A percentile compares a stretch with the other conserved stretches of the same genome.
These are phyloP conservation scores for Spongia lamella DNA, from an alignment of 37 sponge, comb jelly and placozoan species.

Conservation along the genomic window DNA sequence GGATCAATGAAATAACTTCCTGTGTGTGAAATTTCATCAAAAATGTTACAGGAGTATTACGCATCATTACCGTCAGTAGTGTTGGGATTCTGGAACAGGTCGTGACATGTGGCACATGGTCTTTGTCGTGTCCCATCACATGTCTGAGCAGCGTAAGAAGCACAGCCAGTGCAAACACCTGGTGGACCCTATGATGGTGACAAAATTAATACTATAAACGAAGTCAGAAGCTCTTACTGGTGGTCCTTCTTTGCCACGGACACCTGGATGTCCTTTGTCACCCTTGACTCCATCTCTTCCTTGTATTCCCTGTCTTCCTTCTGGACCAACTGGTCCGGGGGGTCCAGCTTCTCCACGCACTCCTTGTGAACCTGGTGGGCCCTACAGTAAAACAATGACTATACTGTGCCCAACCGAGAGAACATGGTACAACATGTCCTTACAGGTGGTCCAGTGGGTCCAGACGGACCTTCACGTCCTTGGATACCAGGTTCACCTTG, in stretches of 20 bases:
- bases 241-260: conserved; percentile 8
- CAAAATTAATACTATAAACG: too few species aligned
- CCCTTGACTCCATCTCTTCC: conserved; percentile 42
- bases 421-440: too few species aligned
- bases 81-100: conserved; percentile 16
- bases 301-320: conserved; percentile 32
- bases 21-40: too few species aligned
- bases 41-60: too few species aligned
- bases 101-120: conserved; percentile 48
- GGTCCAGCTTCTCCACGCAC: conserved; percentile 35
- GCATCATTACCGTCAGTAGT: too few species aligned
- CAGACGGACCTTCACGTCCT: conserved; percentile 48
- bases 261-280: conserved; percentile 29
- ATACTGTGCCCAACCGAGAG: too few species aligned
- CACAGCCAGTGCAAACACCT: conserved; percentile 55
- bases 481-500: conserved; percentile 30
- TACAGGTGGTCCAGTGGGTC: conserved; percentile 48
- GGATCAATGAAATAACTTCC: conserved; percentile 56
- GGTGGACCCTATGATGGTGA: conserved; percentile 28
- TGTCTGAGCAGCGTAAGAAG: neutral
- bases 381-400: too few species aligned
- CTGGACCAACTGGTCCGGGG: conserved; percentile 31
- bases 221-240: too few species aligned
- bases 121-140: conserved; percentile 34
- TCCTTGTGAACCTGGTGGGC: too few species aligned